phyloP scores from a whole-genome alignment of 2,888 invertebrate species.

The Pasiphila rectangulata region DNA sequence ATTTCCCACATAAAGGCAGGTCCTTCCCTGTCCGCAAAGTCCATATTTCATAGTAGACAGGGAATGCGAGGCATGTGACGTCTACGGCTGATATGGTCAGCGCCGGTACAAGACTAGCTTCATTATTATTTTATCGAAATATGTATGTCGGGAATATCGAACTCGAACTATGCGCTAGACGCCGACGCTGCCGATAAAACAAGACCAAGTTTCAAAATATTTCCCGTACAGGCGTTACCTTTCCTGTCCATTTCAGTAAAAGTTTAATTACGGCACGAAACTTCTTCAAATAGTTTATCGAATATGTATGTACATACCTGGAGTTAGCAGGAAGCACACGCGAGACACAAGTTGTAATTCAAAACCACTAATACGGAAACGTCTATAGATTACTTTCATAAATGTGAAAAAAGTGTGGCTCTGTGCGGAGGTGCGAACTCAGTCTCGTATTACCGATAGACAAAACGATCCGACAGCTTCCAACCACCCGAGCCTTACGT shows the following conservation, averaged over 20 bases:
- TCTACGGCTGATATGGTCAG: conserved; percentile 56
- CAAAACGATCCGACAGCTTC: conserved; percentile 59
- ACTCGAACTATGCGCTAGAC: conserved; percentile 22
- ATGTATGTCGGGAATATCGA: conserved; percentile 36
- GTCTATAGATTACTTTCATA: conserved; percentile 58
- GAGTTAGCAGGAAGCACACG: conserved; percentile 9
- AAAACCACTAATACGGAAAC: conserved; percentile 48
- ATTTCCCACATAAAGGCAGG: conserved; percentile 47
- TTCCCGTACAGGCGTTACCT: conserved; percentile 28
- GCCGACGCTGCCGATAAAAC: conserved; percentile 25
- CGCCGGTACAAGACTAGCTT: conserved; percentile 55
- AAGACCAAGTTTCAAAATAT: conserved; percentile 33
- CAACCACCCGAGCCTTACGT: conserved; percentile 59
- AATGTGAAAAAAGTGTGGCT: conserved; percentile 69
- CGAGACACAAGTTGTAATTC: conserved; percentile 45
- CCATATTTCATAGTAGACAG: conserved; percentile 61
- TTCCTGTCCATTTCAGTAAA: conserved; percentile 18
- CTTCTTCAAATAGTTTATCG: conserved; percentile 28
- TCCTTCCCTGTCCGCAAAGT: conserved; percentile 43
- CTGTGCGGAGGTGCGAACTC: conserved; percentile 73
- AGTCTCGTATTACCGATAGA: conserved; percentile 67
- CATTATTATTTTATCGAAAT: conserved; percentile 62
- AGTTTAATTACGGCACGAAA: conserved; percentile 24
- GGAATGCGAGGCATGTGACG: conserved; percentile 59
- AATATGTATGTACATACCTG: conserved; percentile 11